Evolutionary conservation across 2,888 invertebrate genomes (phyloP).

Genomic region (Pyrocoelia pectoralis): DNA sequence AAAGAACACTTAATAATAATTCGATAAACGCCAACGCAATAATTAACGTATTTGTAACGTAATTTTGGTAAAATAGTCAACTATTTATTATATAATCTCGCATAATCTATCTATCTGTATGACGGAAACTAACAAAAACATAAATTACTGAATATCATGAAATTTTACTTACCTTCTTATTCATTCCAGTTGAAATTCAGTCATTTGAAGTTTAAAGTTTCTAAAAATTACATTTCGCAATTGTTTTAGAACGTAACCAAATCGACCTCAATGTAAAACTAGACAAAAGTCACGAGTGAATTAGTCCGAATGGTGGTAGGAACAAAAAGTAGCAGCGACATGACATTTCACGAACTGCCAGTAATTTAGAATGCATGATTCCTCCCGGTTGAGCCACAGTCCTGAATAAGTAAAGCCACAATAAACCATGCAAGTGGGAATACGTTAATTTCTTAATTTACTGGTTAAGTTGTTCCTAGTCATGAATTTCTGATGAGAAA

Average conservation of each 20-base stretch:
- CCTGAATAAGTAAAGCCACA: slow-evolving; percentile 59
- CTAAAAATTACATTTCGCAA: slow-evolving; percentile 7
- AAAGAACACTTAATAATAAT: too few species aligned
- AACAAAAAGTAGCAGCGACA: slow-evolving; percentile 43
- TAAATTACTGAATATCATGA: too few species aligned
- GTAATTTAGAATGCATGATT: slow-evolving; percentile 58
- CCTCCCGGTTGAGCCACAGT: slow-evolving; percentile 52
- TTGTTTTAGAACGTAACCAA: slow-evolving; percentile 18
- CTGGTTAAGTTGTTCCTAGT: slow-evolving; percentile 58
- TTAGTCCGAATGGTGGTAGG: slow-evolving; percentile 29
- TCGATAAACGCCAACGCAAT: too few species aligned
- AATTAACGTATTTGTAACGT: too few species aligned
- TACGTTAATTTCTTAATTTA: slow-evolving; percentile 62
- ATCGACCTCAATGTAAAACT: slow-evolving; percentile 19
- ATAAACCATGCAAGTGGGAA: slow-evolving; percentile 61
- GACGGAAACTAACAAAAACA: too few species aligned
- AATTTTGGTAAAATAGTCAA: too few species aligned
- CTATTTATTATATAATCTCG: too few species aligned
- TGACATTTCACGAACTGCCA: slow-evolving; percentile 56
- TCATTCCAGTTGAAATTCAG: too few species aligned
- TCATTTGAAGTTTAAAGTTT: too few species aligned
- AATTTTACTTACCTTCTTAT: too few species aligned
- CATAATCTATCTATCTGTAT: too few species aligned
- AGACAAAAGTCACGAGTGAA: slow-evolving; percentile 32
- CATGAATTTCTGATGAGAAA: slow-evolving; percentile 57